Percentiles rank a stretch among this genome's conserved stretches.
Conservation (phyloP, 2,797 vertebrate genomes). For the Anguilla obscura region DNA sequence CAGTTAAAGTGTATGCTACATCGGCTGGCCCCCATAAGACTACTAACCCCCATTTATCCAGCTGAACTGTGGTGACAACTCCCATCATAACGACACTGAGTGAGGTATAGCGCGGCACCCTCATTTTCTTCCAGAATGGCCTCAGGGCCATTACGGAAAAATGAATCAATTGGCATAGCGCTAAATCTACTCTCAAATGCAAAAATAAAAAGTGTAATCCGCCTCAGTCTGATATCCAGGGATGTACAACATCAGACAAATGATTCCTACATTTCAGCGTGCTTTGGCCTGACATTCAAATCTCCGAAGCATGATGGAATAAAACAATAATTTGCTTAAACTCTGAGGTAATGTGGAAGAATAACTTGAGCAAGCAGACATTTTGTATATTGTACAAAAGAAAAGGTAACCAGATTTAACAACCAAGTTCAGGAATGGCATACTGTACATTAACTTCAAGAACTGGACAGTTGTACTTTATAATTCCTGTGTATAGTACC, state of each 20-base stretch:
- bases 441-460: not conserved
- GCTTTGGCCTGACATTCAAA: slow-evolving; percentile 5
- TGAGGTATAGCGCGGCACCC: not conserved
- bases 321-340: too few species aligned
- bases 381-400: not conserved
- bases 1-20: not conserved
- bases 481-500: not conserved
- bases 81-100: not conserved
- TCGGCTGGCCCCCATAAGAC: not conserved
- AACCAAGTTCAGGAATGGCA: not conserved
- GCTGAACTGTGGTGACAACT: not conserved
- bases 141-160: not conserved
- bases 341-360: too few species aligned
- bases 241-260: not conserved
- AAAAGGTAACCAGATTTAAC: not conserved
- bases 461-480: not conserved
- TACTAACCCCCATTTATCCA: not conserved
- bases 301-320: not conserved
- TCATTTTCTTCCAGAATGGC: not conserved
- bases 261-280: not conserved
- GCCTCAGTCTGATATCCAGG: not conserved
- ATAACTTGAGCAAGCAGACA: not conserved
- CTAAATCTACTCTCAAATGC: not conserved
- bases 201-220: not conserved
- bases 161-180: not conserved